phyloP scores from a whole-genome alignment of 2,888 invertebrate species.

The Leptinotarsa rubiginosa region DNA sequence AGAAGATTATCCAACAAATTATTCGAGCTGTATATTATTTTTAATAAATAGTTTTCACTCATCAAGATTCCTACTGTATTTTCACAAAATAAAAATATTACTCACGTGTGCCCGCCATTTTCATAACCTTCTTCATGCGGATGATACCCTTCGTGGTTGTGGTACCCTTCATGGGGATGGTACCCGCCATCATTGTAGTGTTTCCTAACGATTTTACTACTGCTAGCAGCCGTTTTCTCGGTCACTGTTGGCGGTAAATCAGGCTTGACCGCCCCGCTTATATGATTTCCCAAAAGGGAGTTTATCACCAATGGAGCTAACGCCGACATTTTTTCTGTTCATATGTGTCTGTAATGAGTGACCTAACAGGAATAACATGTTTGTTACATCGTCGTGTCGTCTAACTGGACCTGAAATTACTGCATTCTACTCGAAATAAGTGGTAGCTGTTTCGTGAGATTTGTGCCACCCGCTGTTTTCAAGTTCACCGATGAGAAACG shows the following conservation, averaged over 20 bases:
- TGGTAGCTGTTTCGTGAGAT: slow-evolving; percentile 25
- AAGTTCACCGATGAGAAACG: not conserved
- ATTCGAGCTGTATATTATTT: too few relatives aligned
- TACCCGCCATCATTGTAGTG: slow-evolving; percentile 52
- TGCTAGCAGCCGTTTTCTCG: slow-evolving; percentile 35
- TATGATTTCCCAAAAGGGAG: slow-evolving; percentile 40
- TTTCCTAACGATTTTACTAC: slow-evolving; percentile 49
- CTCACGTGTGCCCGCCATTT: slow-evolving; percentile 12
- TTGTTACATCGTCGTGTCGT: slow-evolving; percentile 1
- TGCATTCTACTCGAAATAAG: slow-evolving; percentile 42
- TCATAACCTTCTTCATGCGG: slow-evolving; percentile 45
- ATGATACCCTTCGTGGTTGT: slow-evolving; percentile 29
- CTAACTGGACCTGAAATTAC: slow-evolving; percentile 38
- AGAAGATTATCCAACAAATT: too few relatives aligned
- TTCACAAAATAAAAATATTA: not conserved
- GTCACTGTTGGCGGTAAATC: slow-evolving; percentile 15
- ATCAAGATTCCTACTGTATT: not conserved
- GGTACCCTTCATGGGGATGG: slow-evolving; percentile 31
- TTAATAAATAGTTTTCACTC: too few relatives aligned
- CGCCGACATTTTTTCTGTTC: slow-evolving; percentile 38
- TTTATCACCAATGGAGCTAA: slow-evolving; percentile 39
- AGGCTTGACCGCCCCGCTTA: slow-evolving; percentile 27
- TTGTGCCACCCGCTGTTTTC: slow-evolving; percentile 24
- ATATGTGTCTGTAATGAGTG: not conserved
- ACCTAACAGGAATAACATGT: not conserved